Percentiles rank a stretch among this genome's conserved stretches.
phyloP scores from a whole-genome alignment of 2,797 vertebrate genomes.

The Pachyuromys duprasi region DNA sequence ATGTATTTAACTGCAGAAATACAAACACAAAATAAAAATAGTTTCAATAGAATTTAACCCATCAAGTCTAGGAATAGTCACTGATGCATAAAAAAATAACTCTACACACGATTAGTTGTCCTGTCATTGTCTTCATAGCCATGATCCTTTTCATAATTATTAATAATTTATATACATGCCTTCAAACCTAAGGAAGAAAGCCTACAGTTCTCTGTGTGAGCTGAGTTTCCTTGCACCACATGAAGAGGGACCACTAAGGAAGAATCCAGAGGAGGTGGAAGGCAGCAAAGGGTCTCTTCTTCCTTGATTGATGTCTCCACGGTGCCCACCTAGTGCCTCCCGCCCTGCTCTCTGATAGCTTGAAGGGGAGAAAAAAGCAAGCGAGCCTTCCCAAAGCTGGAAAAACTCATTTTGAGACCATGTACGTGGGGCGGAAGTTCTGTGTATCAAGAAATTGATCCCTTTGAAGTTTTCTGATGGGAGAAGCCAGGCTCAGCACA shows the following conservation, averaged over 20 bases:
- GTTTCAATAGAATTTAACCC: background rate
- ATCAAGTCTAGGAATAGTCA: background rate
- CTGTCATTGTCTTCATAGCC: background rate
- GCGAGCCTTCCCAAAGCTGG: background rate
- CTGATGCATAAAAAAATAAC: background rate
- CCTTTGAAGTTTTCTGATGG: constrained; percentile 65
- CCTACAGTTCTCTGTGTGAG: background rate
- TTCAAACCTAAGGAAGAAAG: constrained; percentile 7
- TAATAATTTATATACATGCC: background rate
- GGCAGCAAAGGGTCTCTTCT: background rate
- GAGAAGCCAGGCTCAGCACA: background rate
- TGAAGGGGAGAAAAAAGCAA: background rate
- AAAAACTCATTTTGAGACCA: constrained; percentile 24
- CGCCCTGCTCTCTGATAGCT: background rate
- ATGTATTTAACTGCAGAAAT: too few relatives aligned
- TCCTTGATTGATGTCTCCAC: background rate
- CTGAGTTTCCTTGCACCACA: background rate
- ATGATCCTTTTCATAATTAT: background rate
- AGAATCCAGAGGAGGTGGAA: background rate
- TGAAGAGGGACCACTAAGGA: background rate
- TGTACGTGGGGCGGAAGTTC: background rate
- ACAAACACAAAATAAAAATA: background rate
- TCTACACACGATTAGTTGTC: background rate
- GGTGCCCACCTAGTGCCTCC: background rate
- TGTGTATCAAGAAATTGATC: constrained; percentile 64